phyloP scores from a whole-genome alignment of 2,888 invertebrate species.

The Synergus japonicus region DNA sequence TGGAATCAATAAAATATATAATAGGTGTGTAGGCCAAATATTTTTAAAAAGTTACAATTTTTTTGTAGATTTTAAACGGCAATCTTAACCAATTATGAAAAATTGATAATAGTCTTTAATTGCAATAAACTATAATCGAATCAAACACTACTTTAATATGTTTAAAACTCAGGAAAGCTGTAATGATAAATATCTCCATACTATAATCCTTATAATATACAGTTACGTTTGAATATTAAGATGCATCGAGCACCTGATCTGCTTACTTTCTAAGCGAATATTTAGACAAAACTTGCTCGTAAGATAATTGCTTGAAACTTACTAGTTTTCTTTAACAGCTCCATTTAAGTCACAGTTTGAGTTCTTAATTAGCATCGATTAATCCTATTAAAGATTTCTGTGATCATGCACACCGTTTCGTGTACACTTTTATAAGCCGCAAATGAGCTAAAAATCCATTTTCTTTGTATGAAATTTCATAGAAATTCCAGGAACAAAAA shows the following conservation, averaged over 20 bases:
- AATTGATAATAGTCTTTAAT: not conserved
- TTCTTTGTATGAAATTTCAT: constrained; percentile 20
- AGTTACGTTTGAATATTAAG: not conserved
- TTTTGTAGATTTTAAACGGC: constrained; percentile 5
- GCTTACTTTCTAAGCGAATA: not conserved
- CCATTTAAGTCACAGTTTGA: constrained; percentile 33
- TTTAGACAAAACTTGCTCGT: not conserved
- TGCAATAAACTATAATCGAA: not conserved
- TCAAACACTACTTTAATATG: not conserved
- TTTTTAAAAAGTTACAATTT: constrained; percentile 3
- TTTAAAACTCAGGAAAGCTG: constrained; percentile 5
- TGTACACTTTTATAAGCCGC: not conserved
- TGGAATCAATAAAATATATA: constrained; percentile 28
- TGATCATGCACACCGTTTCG: not conserved
- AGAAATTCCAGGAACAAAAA: constrained; percentile 18
- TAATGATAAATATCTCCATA: not conserved
- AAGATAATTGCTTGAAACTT: not conserved
- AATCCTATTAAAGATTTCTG: constrained; percentile 1
- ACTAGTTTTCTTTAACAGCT: constrained; percentile 12
- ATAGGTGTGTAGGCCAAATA: not conserved
- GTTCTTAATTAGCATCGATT: constrained; percentile 4
- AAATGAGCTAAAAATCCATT: not conserved
- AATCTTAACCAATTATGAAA: constrained; percentile 4
- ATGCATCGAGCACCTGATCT: not conserved
- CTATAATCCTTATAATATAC: not conserved